These are phyloP conservation scores for Penaeus indicus DNA, from an alignment of 1,140 invertebrate genomes.

Conservation along the genomic window DNA sequence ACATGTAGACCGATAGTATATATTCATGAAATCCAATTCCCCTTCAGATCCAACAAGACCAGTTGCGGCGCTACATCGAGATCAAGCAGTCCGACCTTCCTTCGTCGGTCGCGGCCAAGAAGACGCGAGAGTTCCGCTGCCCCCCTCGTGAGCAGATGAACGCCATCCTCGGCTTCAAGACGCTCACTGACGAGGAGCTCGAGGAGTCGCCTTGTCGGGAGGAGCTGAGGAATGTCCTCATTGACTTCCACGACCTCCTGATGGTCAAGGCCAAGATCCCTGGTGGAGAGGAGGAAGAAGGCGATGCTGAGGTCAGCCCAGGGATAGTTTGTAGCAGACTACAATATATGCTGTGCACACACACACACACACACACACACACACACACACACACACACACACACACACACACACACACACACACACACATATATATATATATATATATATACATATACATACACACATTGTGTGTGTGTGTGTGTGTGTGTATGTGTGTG, in stretches of 20 bases:
- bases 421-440: too few relatives aligned
- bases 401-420: too few relatives aligned
- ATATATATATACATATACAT: too few relatives aligned
- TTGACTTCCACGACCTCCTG: slow-evolving; percentile 83
- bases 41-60: slow-evolving; percentile 83
- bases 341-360: too few relatives aligned
- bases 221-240: slow-evolving; percentile 83
- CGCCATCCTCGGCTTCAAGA: slow-evolving; percentile 86
- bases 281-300: slow-evolving; percentile 80
- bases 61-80: slow-evolving; percentile 94
- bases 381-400: too few relatives aligned
- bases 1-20: too few relatives aligned
- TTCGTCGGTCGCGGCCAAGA: slow-evolving; percentile 97
- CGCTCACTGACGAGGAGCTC: slow-evolving; percentile 84
- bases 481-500: too few relatives aligned
- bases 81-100: slow-evolving; percentile 99
- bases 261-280: slow-evolving; percentile 82
- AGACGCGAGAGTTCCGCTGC: slow-evolving; percentile 98
- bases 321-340: too few relatives aligned
- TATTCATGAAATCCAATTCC: too few relatives aligned
- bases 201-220: slow-evolving; percentile 92
- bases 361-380: too few relatives aligned
- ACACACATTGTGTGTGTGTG: too few relatives aligned
- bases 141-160: slow-evolving; percentile 91
- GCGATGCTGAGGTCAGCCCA: slow-evolving; percentile 70